Base-by-base conservation (phyloP, 2,888 invertebrate species). In the Cephus pulcher region DNA sequence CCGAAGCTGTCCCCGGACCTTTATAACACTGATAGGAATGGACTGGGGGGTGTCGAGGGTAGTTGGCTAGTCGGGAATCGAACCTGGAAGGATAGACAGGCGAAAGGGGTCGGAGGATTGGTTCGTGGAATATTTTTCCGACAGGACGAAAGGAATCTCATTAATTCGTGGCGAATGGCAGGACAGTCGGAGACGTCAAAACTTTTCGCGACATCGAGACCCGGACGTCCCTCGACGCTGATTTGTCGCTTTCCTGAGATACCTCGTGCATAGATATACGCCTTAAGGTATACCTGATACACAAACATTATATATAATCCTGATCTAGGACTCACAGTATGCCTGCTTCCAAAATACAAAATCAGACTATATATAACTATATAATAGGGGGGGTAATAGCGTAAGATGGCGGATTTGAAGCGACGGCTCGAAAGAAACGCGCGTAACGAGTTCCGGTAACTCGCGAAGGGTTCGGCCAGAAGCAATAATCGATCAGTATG, bases 101-200 rank as follows among this genome's bases (percentile, higher is more conserved):
- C 9, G 2, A 23, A 56, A 56, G 23, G 23, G 23, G 56, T 23
- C 9, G 56, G 56, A 56, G 23, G 56, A 23, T 56, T 23, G 9
- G 56, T 23, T 9, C 80, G 74, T 77, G 83, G 86, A 86, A 88
- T 90, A 88, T 88, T 90, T 89, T 87, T 83, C 85, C 86, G 85
- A 86, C 85, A 84, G 82, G 82, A 84, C 85, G 85, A 86, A 88
- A 86, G 87, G 86, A 89, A 89, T 88, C 89, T 88, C 88, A 90
- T 90, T 90, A 90, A 90, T 89, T 90, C 88, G 84, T 80, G 75
- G 79, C 81, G 81, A 79, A 75, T 79, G 82, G 81, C 79, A 82
- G 83, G 78, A 78, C 79, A 85, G 85, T 81, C 82, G 83, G 80
- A 81, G 82, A 83, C 84, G 86, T 88, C 86, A 85, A 86, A 89